Conservation (phyloP, 2,113 vertebrate genomes). For the Eubucco bourcierii region DNA sequence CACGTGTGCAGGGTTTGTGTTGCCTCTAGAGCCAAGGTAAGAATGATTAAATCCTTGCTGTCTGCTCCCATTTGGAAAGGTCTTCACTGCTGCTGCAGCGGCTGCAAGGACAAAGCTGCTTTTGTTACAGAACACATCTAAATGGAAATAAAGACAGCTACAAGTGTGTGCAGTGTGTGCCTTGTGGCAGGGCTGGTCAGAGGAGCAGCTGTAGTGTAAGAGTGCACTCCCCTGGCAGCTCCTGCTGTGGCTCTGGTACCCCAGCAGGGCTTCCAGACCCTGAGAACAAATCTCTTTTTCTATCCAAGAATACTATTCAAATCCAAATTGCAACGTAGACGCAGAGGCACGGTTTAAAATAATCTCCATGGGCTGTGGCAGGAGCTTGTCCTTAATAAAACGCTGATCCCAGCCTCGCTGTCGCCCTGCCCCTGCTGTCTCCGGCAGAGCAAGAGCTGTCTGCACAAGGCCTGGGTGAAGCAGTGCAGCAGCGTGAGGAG, state of each 20-base stretch:
- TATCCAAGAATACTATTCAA: conserved; percentile 17
- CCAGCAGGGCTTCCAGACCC: neutral
- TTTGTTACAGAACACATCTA: neutral
- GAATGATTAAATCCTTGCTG: conserved; percentile 12
- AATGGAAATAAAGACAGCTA: conserved; percentile 19
- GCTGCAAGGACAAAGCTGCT: conserved; percentile 20
- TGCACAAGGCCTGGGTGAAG: conserved; percentile 29
- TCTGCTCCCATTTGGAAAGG: neutral
- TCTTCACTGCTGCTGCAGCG: neutral
- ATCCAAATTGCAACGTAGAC: conserved; percentile 59
- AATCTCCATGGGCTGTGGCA: conserved; percentile 5
- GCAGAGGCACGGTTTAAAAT: conserved; percentile 11
- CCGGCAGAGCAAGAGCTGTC: neutral
- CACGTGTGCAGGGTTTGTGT: neutral
- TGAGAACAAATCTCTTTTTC: conserved; percentile 24
- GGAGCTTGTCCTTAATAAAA: conserved; percentile 45
- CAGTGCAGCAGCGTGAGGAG: conserved; percentile 8
- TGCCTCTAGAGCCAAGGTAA: neutral
- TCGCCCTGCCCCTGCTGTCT: neutral
- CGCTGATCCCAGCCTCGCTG: conserved; percentile 32
- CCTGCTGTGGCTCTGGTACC: neutral
- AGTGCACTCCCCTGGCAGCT: neutral
- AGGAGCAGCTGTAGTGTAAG: conserved; percentile 1
- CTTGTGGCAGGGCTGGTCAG: neutral
- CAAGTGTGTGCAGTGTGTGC: neutral